Percentiles rank a stretch among this genome's conserved stretches.
Evolutionary conservation across 2,113 vertebrate species (phyloP).

Genomic region (Tachysurus vachellii): DNA sequence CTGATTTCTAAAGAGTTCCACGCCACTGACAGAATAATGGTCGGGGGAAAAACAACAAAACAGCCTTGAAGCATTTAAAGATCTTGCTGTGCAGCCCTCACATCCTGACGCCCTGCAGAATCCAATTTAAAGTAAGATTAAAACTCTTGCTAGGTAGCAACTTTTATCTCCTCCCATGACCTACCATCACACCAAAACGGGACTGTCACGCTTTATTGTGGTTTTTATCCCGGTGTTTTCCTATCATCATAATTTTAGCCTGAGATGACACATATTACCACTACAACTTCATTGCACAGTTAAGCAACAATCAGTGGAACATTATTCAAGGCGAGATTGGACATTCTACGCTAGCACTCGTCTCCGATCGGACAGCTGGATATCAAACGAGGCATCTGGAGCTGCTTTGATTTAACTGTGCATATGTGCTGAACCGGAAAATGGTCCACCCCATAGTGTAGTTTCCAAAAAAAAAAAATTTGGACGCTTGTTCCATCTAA

Average conservation of each 20-base stretch:
- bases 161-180: constrained; percentile 27
- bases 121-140: constrained; percentile 51
- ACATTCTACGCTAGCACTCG: not conserved
- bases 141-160: constrained; percentile 42
- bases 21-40: constrained; percentile 58
- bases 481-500: not conserved
- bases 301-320: constrained; percentile 4
- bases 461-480: not conserved
- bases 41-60: constrained; percentile 50
- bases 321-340: not conserved
- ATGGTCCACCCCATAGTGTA: not conserved
- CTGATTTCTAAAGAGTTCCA: constrained; percentile 57
- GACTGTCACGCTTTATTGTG: constrained; percentile 21
- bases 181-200: constrained; percentile 20
- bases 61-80: constrained; percentile 43
- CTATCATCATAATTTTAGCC: not conserved
- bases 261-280: constrained; percentile 6
- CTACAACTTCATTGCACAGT: not conserved
- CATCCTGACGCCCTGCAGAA: constrained; percentile 36
- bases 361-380: not conserved
- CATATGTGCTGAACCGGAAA: not conserved
- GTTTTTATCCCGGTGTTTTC: not conserved
- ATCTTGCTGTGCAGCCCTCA: constrained; percentile 38
- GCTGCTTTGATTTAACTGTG: not conserved
- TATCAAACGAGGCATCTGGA: not conserved